Percentiles rank a stretch among this genome's conserved stretches.
Conservation (phyloP, 2,888 invertebrate species). For the Tetragnatha montana region DNA sequence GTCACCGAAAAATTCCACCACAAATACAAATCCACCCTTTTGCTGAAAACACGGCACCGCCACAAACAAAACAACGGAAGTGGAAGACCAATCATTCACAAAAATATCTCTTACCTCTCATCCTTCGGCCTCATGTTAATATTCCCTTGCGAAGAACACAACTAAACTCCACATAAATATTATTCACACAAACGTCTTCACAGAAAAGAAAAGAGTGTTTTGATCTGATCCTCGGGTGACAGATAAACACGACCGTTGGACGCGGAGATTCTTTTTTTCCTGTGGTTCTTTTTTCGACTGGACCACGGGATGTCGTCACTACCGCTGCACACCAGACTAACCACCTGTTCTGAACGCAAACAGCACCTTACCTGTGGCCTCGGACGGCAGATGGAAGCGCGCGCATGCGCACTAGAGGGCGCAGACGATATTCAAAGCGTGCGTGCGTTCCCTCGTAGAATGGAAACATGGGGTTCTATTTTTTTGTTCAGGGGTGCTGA, state of each 20-base stretch:
- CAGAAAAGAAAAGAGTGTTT: background rate
- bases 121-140: conserved; percentile 59
- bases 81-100: conserved; percentile 32
- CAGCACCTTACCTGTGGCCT: conserved; percentile 56
- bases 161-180: conserved; percentile 27
- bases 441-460: background rate
- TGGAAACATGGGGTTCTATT: background rate
- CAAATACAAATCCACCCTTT: no score
- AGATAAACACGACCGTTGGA: conserved; percentile 34
- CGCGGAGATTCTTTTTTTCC: conserved; percentile 5
- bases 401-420: conserved; percentile 57
- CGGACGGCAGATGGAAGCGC: conserved; percentile 48
- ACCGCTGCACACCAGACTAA: conserved; percentile 23
- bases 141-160: background rate
- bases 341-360: conserved; percentile 66
- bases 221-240: background rate
- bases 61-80: conserved; percentile 9
- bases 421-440: background rate
- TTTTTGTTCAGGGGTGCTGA: background rate
- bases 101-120: conserved; percentile 63
- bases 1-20: no score
- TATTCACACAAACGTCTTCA: conserved; percentile 14
- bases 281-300: conserved; percentile 12
- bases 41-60: background rate
- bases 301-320: conserved; percentile 23